phyloP scores from a whole-genome alignment of 2,113 vertebrate species.

The Glareola pratincola region DNA sequence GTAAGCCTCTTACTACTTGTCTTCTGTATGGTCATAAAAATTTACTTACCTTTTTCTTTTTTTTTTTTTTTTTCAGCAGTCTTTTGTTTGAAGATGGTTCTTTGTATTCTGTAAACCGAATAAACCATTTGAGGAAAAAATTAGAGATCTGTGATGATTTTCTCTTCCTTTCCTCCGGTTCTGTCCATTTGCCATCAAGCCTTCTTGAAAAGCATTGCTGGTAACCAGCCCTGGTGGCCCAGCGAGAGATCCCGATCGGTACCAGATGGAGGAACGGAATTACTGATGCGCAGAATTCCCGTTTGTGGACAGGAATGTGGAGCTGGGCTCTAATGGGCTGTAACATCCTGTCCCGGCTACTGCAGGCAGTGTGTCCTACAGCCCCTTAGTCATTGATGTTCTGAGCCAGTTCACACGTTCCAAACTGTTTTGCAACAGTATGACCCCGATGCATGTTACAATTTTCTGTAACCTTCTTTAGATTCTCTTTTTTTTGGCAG shows the following conservation, averaged over 20 bases:
- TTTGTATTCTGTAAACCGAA: conserved; percentile 2
- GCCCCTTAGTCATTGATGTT: accelerated
- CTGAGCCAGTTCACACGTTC: accelerated
- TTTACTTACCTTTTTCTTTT: background rate
- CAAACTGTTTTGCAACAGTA: background rate
- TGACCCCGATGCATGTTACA: accelerated
- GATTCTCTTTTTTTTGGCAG: background rate
- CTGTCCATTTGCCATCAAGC: background rate
- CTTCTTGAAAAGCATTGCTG: background rate
- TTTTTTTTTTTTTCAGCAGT: background rate
- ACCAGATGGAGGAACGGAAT: background rate
- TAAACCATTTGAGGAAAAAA: background rate
- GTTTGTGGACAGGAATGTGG: background rate
- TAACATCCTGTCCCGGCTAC: background rate
- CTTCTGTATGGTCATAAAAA: background rate
- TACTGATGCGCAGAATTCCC: background rate
- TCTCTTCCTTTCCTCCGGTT: background rate
- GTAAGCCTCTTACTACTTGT: background rate
- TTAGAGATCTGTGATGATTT: background rate
- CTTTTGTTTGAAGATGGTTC: background rate
- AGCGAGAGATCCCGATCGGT: background rate
- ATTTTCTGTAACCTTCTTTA: background rate
- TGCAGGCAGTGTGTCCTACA: accelerated
- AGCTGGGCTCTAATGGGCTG: background rate
- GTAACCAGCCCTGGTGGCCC: background rate